Conservation (phyloP, 2,888 invertebrate species). For the Chymomyza procnemis region DNA sequence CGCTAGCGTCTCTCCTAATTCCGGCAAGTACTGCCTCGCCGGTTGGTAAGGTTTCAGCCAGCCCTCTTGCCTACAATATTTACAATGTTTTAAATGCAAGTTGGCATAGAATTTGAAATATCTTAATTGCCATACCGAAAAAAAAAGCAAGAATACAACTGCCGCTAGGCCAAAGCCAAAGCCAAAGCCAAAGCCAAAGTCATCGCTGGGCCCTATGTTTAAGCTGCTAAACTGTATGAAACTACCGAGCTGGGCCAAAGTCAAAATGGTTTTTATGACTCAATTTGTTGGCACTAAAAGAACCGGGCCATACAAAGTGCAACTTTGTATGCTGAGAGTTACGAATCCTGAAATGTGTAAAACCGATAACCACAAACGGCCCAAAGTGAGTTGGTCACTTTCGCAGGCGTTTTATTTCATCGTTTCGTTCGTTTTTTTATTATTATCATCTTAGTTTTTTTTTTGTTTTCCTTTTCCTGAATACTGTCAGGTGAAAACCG, state of each 20-base stretch:
- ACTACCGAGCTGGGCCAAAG: conserved; percentile 25
- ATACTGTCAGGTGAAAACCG: conserved; percentile 1
- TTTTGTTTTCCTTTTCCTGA: background rate
- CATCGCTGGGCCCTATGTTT: background rate
- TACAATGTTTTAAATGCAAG: background rate
- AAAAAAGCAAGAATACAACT: background rate
- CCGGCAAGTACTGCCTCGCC: too few species aligned
- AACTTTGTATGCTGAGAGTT: conserved; percentile 61
- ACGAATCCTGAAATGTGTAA: background rate
- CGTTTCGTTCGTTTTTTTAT: too few species aligned
- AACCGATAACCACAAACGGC: conserved; percentile 20
- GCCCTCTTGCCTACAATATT: background rate
- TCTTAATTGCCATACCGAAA: background rate
- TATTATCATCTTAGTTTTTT: too few species aligned
- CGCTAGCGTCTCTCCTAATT: too few species aligned
- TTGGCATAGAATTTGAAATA: background rate
- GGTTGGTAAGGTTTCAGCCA: too few species aligned
- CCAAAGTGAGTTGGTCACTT: conserved; percentile 43
- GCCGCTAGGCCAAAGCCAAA: background rate
- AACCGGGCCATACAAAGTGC: conserved; percentile 54
- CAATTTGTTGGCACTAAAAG: conserved; percentile 67
- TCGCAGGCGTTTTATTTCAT: conserved; percentile 10
- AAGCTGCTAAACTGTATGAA: background rate
- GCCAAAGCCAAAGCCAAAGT: background rate
- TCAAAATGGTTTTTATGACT: conserved; percentile 70